Evolutionary conservation across 1,140 invertebrate species (phyloP), one percentile per base, ranked within the genome.

Genomic region (Tetramorium simillimum): DNA sequence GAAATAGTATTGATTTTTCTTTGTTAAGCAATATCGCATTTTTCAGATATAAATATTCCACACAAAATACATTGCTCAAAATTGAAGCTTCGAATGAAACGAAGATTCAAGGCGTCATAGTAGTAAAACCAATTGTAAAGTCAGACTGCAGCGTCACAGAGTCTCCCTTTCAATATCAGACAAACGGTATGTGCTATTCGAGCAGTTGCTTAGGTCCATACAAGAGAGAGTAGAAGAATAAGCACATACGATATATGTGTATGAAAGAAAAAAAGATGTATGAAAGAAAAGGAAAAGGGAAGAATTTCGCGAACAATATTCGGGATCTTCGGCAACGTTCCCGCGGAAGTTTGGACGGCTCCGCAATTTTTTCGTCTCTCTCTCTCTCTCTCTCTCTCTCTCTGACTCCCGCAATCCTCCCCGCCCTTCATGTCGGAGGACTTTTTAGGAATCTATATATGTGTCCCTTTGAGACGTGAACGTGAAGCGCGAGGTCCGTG

Each of bases 51-150:
- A 75, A 62, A 60, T 60, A 84, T 75, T 37, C 0, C 14, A 4
- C 40, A 37, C 73, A 6, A 76, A 51, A 62, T 14, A 2, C 5
- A 14, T 53, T 51, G 12, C 16, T 65, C 12, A 49, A 58, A 75
- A 87, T 85, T 65, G 24, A 21, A 33, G 21, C 5, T 33, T 49
- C 7, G 24, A 24, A 53, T 28, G n/a, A 51, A 14, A 46, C 28
- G 18, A 51, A 60, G 28, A 78, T 84, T 53, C 70, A 46, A 69
- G 14, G 46, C 65, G 67, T 86, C 85, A 56, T 60, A 91, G 89
- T 88, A 84, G 90, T 93, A 92, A 92, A 94, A 90, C 90, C 89
- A 91, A 86, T 82, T 86, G 80, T 85, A 86, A 67, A 87, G 88
- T 92, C 92, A 88, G 92, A 87, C 89, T 70, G n/a, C 14, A 88